A percentile compares a stretch with the other conserved stretches of the same genome.
Evolutionary conservation across 2,113 vertebrate genomes (phyloP).

Genomic region (Otolemur garnettii): DNA sequence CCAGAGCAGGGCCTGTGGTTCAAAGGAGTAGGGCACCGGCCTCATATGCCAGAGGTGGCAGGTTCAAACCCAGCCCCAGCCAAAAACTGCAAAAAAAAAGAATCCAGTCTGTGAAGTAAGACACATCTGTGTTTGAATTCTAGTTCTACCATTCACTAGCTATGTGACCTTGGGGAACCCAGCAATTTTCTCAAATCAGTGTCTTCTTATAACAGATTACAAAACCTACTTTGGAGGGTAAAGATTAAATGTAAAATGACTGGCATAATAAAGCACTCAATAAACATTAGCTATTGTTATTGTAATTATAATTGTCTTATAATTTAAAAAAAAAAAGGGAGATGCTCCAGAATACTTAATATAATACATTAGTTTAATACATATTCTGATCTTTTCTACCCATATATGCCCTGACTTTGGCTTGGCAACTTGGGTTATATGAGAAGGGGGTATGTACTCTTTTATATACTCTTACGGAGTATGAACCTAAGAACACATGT

Average conservation of each 20-base stretch:
- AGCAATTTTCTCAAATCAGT: not conserved
- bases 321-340: slow-evolving; percentile 26
- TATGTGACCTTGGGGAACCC: not conserved
- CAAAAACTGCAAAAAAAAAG: too few relatives aligned
- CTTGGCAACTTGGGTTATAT: not conserved
- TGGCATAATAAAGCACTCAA: slow-evolving; percentile 8
- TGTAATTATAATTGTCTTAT: not conserved
- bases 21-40: too few relatives aligned
- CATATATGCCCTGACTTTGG: not conserved
- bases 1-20: too few relatives aligned
- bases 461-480: not conserved
- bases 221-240: slow-evolving; percentile 8
- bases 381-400: slow-evolving; percentile 33
- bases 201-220: slow-evolving; percentile 35
- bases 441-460: not conserved
- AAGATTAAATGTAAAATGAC: slow-evolving; percentile 34
- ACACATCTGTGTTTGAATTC: slow-evolving; percentile 35
- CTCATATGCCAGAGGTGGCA: too few relatives aligned
- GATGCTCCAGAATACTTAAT: not conserved
- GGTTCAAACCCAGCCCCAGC: too few relatives aligned
- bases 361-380: not conserved
- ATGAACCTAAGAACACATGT: not conserved
- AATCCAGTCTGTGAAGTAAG: not conserved
- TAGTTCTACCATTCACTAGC: slow-evolving; percentile 7
- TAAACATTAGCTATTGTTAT: slow-evolving; percentile 29